phyloP scores from a whole-genome alignment of 2,113 vertebrate species.

The Xyrauchen texanus region DNA sequence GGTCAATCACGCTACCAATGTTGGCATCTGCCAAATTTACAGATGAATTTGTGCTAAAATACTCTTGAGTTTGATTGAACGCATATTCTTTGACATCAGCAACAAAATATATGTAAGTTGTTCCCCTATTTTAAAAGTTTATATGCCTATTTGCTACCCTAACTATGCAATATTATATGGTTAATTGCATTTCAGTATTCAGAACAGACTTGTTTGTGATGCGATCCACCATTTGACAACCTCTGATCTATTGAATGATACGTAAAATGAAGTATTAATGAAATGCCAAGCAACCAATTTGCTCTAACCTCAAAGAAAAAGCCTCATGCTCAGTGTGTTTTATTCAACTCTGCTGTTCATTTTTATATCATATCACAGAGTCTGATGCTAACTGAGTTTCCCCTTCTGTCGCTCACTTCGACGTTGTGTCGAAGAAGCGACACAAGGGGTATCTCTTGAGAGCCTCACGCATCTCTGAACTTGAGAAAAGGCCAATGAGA shows the following conservation, averaged over 20 bases:
- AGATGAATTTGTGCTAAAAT: neutral
- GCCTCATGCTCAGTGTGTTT: neutral
- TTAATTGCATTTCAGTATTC: no score
- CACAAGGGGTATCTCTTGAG: no score
- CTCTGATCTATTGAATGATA: neutral
- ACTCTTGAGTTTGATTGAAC: neutral
- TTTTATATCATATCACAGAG: conserved; percentile 1
- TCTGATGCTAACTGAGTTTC: neutral
- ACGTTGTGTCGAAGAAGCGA: no score
- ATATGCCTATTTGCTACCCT: neutral
- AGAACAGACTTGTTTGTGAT: no score
- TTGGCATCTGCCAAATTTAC: neutral
- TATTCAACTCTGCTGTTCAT: neutral
- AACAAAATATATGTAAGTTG: neutral
- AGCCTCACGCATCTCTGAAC: no score
- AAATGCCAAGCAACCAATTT: conserved; percentile 17
- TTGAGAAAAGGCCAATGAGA: no score
- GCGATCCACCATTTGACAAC: no score
- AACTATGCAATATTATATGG: neutral
- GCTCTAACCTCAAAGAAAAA: neutral
- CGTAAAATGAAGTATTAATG: conserved; percentile 4
- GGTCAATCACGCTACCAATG: neutral
- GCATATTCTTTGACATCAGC: neutral
- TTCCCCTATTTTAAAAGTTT: no score
- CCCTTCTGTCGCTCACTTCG: no score